These are phyloP conservation scores for Notocelia uddmanniana DNA, from an alignment of 2,888 invertebrate species.

Conservation along the genomic window DNA sequence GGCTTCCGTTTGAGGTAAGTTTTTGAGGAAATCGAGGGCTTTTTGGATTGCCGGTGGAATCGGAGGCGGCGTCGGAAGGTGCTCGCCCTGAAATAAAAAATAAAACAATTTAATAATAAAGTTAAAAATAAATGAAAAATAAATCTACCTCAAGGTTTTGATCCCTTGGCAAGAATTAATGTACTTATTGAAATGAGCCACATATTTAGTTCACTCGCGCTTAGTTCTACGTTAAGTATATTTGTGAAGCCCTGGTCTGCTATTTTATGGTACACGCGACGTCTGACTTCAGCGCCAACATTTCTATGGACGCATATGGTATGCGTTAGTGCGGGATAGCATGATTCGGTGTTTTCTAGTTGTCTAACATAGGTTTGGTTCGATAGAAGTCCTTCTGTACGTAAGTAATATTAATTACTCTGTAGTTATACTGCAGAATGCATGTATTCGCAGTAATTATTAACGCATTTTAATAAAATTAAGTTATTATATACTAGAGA, in stretches of 20 bases:
- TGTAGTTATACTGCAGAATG: no score
- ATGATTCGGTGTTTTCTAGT: no score
- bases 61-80: slow-evolving; percentile 93
- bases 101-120: neutral
- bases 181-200: neutral
- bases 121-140: neutral
- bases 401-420: no score
- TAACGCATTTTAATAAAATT: no score
- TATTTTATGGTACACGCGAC: no score
- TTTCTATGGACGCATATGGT: no score
- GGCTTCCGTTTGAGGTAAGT: slow-evolving; percentile 80
- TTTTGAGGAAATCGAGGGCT: slow-evolving; percentile 87
- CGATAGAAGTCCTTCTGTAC: no score
- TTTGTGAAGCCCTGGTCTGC: neutral
- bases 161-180: neutral
- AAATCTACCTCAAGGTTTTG: neutral
- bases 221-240: neutral
- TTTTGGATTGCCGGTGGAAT: slow-evolving; percentile 91
- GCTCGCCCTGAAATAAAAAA: slow-evolving; percentile 84
- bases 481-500: no score
- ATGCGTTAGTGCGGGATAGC: no score
- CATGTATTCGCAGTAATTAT: no score
- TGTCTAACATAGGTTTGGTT: no score
- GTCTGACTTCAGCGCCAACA: no score
- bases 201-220: neutral